Evolutionary conservation across 2,888 invertebrate species (phyloP).

Genomic region (Gnatocerus cornutus): DNA sequence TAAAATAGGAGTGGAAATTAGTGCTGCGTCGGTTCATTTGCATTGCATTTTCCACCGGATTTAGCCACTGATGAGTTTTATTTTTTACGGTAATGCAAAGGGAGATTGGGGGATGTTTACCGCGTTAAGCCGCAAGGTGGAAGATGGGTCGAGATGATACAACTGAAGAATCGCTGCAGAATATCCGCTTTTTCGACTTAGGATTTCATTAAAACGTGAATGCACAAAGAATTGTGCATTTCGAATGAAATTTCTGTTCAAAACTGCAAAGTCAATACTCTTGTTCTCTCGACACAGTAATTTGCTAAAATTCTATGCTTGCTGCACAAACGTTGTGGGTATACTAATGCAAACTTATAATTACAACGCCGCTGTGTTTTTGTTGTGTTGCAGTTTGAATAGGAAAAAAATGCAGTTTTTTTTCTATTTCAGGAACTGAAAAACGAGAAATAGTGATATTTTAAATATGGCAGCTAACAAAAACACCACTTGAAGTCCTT

Average conservation of each 20-base stretch:
- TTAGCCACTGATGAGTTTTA: conserved; percentile 64
- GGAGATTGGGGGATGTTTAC: conserved; percentile 23
- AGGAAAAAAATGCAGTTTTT: no score
- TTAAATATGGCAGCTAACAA: not conserved
- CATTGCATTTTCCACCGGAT: conserved; percentile 63
- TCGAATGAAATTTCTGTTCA: not conserved
- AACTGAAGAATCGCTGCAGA: conserved; percentile 24
- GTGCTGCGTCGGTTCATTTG: conserved; percentile 62
- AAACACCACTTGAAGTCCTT: not conserved
- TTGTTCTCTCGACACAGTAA: no score
- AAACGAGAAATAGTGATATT: not conserved
- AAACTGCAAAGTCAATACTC: no score
- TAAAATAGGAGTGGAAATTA: conserved; percentile 59
- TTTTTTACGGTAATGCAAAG: conserved; percentile 60
- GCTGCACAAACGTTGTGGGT: no score
- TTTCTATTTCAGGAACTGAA: no score
- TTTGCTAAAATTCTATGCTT: no score
- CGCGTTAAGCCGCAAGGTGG: conserved; percentile 43
- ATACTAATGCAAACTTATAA: no score
- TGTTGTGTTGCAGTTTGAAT: no score
- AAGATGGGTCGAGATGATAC: conserved; percentile 36
- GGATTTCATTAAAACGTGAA: conserved; percentile 28
- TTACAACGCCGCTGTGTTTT: no score
- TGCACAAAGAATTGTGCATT: not conserved
- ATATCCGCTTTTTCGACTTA: conserved; percentile 26